Evolutionary conservation across 2,888 invertebrate genomes (phyloP), one percentile per base, ranked within the genome.

Genomic region (Orthonevra nobilis): DNA sequence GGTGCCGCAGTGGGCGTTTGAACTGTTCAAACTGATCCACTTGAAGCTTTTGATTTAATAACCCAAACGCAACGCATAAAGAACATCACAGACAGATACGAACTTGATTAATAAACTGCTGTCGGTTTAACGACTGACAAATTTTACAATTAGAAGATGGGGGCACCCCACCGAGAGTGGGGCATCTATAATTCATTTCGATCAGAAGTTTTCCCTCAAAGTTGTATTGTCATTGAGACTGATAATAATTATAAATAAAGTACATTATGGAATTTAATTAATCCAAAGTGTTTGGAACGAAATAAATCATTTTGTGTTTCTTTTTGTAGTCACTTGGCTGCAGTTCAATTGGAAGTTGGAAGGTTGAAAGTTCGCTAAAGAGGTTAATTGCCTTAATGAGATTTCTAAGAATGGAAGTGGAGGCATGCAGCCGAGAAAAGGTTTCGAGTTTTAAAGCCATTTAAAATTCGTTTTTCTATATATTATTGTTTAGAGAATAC

Each of bases 21-120:
- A 5, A 23, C 5, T 23, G 23, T 23, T 23, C n/a, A n/a, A 9
- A 10, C 10, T n/a, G n/a, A n/a, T 19, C 40, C 40, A 40, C 40
- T 40, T 40, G 40, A 40, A 40, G 12, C 40, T 40, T 40, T 36
- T 23, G 17, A 40, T 40, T 40, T 40, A 40, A 40, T 40, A 40
- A 40, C 40, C 40, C n/a, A 40, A 36, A 3, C 23, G 23, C 3
- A 3, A 23, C 5, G n/a, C 23, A 23, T 23, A 23, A 23, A 23
- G 5, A 23, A 23, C 3, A 23, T 12, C 10, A 10, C 12, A 15
- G 36, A 1, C 14, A 10, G 36, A 36, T 14, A 12, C 10, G 10
- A 15, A 14, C 23, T 23, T 34, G 34, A 34, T 34, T 34, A 34
- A 34, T 34, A 34, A 34, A 34, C 44, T 44, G 44, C 44, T 23